Percentiles rank a stretch among this genome's conserved stretches.
phyloP scores from a whole-genome alignment of 2,797 vertebrate genomes.

The Etheostoma nigrum region DNA sequence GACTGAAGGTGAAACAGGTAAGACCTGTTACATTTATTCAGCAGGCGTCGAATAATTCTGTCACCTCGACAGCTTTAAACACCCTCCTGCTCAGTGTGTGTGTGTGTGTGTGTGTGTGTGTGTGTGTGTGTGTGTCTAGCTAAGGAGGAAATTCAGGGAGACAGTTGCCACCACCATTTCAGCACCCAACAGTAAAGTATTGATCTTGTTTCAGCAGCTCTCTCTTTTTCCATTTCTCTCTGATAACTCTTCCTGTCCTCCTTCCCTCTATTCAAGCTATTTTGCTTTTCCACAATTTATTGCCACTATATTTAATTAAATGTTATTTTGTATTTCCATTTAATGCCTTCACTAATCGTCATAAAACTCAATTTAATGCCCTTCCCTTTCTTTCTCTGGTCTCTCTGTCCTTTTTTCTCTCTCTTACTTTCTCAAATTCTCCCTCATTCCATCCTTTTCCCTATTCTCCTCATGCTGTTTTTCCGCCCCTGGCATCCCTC shows the following conservation, averaged over 20 bases:
- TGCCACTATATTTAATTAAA: conserved; percentile 11
- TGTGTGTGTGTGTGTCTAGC: conserved; percentile 32
- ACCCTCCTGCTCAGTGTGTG: conserved; percentile 31
- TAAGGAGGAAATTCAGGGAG: conserved; percentile 72
- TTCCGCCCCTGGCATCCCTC: conserved; percentile 42
- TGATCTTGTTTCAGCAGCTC: conserved; percentile 72
- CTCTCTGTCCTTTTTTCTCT: neutral
- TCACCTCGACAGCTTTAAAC: conserved; percentile 41
- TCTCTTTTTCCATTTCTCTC: conserved; percentile 54
- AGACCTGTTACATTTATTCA: conserved; percentile 43
- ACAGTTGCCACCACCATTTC: conserved; percentile 78
- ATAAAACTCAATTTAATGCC: conserved; percentile 16
- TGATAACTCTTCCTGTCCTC: conserved; percentile 47
- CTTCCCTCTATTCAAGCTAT: conserved; percentile 8
- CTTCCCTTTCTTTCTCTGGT: neutral
- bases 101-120: conserved; percentile 32
- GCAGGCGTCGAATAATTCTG: conserved; percentile 32
- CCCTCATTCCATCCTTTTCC: neutral
- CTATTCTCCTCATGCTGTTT: conserved; percentile 18
- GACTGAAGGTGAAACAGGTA: conserved; percentile 25
- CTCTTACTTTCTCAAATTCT: conserved; percentile 9
- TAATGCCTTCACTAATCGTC: conserved; percentile 1
- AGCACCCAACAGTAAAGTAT: conserved; percentile 74
- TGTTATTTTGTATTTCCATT: conserved; percentile 7
- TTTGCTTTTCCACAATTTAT: conserved; percentile 4